phyloP scores from a whole-genome alignment of 2,888 invertebrate genomes.

The Pherbina coryleti region DNA sequence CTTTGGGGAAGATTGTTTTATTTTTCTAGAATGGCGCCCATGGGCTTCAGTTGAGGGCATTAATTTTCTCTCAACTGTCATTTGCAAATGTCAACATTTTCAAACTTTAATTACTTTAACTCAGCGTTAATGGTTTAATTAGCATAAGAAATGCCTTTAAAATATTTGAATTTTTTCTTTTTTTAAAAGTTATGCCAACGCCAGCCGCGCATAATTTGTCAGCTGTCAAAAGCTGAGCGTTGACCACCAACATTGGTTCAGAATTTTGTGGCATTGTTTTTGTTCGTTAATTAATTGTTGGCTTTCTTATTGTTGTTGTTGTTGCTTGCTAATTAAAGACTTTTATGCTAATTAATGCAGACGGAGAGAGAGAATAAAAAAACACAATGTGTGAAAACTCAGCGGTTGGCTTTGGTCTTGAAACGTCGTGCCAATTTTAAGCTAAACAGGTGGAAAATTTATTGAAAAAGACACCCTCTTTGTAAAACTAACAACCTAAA shows the following conservation, averaged over 20 bases:
- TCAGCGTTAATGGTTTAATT: slow-evolving; percentile 61
- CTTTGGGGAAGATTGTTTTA: too few relatives aligned
- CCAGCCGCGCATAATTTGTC: slow-evolving; percentile 56
- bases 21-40: too few relatives aligned
- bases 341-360: slow-evolving; percentile 27
- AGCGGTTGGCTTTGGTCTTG: not conserved
- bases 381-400: not conserved
- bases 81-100: slow-evolving; percentile 39
- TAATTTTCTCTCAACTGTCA: slow-evolving; percentile 15
- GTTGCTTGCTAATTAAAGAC: slow-evolving; percentile 1
- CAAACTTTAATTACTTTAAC: slow-evolving; percentile 39
- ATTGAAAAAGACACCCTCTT: not conserved
- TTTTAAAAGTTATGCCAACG: slow-evolving; percentile 13
- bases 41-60: not conserved
- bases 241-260: not conserved
- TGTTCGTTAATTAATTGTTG: not conserved
- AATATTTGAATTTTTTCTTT: not conserved
- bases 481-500: not conserved
- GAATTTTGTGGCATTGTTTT: not conserved
- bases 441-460: not conserved
- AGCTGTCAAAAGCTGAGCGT: slow-evolving; percentile 55
- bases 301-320: not conserved
- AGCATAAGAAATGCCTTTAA: slow-evolving; percentile 48
- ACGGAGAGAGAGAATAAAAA: too few relatives aligned
- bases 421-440: not conserved